Evolutionary conservation across 1,140 invertebrate species (phyloP).

Genomic region (Sinonovacula constricta): DNA sequence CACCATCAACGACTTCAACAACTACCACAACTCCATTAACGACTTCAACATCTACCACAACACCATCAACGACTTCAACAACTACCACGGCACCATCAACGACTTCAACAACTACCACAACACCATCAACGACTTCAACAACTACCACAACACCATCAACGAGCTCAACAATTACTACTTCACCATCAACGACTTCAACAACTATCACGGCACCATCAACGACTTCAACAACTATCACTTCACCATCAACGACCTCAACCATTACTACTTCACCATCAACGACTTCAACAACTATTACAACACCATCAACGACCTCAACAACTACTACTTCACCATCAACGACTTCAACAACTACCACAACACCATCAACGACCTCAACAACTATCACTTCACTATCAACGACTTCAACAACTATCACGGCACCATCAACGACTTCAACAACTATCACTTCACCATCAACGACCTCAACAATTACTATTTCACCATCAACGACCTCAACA

Average conservation of each 20-base stretch:
- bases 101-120: neutral
- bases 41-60: neutral
- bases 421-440: neutral
- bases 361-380: neutral
- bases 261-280: neutral
- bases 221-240: neutral
- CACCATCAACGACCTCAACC: no score
- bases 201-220: neutral
- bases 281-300: neutral
- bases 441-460: constrained; percentile 1
- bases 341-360: neutral
- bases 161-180: neutral
- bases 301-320: neutral
- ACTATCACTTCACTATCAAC: neutral
- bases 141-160: neutral
- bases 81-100: neutral
- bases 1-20: neutral
- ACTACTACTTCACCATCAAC: neutral
- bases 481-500: neutral
- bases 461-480: neutral
- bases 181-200: neutral
- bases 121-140: neutral
- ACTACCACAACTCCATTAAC: neutral
- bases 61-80: neutral
- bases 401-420: neutral